Evolutionary conservation across 2,888 invertebrate species (phyloP).

Genomic region (Microctonus aethiopoides): DNA sequence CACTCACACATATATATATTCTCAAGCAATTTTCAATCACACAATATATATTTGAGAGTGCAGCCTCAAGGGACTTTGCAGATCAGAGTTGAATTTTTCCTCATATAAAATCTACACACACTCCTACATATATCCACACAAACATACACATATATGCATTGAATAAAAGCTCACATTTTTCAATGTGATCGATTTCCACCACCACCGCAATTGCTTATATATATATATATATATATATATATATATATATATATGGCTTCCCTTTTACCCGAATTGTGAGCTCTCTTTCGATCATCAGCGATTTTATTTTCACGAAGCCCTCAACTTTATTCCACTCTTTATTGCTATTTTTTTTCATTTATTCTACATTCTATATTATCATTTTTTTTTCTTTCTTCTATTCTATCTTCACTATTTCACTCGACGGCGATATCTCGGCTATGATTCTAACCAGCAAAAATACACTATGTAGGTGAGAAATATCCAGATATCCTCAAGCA

Average conservation of each 20-base stretch:
- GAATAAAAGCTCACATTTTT: constrained; percentile 22
- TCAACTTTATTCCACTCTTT: not conserved
- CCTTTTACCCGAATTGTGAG: not conserved
- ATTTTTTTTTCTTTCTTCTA: too few relatives aligned
- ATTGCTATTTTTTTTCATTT: not conserved
- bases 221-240: too few relatives aligned
- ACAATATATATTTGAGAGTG: constrained; percentile 21
- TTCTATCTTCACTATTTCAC: too few relatives aligned
- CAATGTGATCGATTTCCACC: constrained; percentile 23
- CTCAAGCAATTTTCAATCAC: constrained; percentile 27
- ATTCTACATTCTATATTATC: not conserved
- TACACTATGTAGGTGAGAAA: too few relatives aligned
- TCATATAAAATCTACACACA: constrained; percentile 12
- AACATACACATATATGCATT: constrained; percentile 8
- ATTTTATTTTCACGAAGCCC: not conserved
- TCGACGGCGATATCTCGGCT: too few relatives aligned
- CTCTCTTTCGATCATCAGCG: not conserved
- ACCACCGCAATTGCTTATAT: not conserved
- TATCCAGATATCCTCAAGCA: too few relatives aligned
- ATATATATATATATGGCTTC: too few relatives aligned
- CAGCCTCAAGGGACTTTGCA: constrained; percentile 20
- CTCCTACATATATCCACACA: constrained; percentile 15
- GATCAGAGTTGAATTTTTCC: constrained; percentile 16
- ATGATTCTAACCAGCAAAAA: too few relatives aligned
- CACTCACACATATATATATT: not conserved